Percentiles rank a stretch among this genome's conserved stretches.
Conservation (phyloP, 2,113 vertebrate genomes). For the Perca schrenkii region DNA sequence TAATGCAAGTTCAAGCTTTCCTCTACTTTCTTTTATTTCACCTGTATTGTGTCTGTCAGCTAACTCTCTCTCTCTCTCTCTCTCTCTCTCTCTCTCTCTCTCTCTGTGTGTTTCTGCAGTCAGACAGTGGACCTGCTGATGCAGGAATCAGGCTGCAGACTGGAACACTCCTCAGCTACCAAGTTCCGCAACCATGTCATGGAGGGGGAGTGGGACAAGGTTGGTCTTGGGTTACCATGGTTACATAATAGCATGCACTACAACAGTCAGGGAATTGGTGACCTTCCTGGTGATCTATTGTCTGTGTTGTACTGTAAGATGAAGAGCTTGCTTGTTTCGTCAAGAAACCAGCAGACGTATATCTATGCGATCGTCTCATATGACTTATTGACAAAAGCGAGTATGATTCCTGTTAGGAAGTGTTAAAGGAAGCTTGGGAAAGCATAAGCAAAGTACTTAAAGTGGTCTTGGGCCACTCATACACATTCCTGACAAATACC, state of each 20-base stretch:
- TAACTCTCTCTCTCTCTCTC: constrained; percentile 39
- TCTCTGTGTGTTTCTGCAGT: constrained; percentile 84
- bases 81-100: constrained; percentile 8
- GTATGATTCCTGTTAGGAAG: neutral
- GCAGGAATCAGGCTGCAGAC: constrained; percentile 99
- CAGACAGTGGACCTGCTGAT: constrained; percentile 99
- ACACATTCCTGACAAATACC: neutral
- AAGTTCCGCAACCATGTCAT: constrained; percentile 99
- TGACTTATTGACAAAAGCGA: neutral
- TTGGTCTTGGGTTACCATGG: constrained; percentile 75
- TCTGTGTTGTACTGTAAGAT: neutral
- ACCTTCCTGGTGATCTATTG: neutral
- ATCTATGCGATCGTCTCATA: neutral
- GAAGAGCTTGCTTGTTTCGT: neutral
- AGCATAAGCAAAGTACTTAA: neutral
- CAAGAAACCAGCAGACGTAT: neutral
- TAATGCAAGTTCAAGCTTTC: neutral
- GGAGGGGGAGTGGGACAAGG: constrained; percentile 99
- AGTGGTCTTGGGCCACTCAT: neutral
- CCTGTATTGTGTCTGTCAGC: constrained; percentile 17
- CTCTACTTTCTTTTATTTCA: neutral
- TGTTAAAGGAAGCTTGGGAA: neutral
- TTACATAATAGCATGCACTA: constrained; percentile 7
- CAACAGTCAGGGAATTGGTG: neutral
- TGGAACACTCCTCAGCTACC: constrained; percentile 98